Conservation (phyloP, 2,113 vertebrate genomes). For the Epinephelus moara region DNA sequence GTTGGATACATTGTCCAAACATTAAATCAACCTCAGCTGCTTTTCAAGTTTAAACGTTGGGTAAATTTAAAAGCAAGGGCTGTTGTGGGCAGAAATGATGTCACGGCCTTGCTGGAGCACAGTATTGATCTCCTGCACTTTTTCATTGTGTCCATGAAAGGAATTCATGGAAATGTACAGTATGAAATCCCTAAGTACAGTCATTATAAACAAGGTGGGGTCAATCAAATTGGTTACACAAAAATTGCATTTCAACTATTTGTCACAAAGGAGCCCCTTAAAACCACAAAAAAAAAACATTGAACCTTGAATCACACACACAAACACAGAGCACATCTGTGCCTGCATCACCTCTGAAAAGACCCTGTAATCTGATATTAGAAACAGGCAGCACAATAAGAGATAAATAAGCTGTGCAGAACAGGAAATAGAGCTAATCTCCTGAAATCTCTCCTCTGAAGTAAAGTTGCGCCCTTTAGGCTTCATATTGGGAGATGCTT, state of each 20-base stretch:
- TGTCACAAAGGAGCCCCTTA: neutral
- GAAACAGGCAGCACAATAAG: slow-evolving; percentile 28
- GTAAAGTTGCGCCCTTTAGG: slow-evolving; percentile 34
- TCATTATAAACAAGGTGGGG: neutral
- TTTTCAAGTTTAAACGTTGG: neutral
- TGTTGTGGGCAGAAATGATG: neutral
- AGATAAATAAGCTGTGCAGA: slow-evolving; percentile 48
- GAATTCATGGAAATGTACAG: neutral
- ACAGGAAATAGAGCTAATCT: slow-evolving; percentile 52
- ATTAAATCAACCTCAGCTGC: neutral
- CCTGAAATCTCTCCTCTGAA: slow-evolving; percentile 35
- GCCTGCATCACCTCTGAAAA: slow-evolving; percentile 9
- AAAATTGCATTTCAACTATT: slow-evolving; percentile 9
- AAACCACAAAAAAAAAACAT: slow-evolving; percentile 4
- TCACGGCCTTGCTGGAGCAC: neutral
- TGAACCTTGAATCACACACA: slow-evolving; percentile 21
- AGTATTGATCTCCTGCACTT: neutral
- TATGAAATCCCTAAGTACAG: neutral
- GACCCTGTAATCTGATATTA: slow-evolving; percentile 50
- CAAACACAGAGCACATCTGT: neutral
- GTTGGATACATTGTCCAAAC: neutral
- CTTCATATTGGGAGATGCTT: slow-evolving; percentile 38
- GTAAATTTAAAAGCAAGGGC: too few relatives aligned
- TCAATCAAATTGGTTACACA: slow-evolving; percentile 11
- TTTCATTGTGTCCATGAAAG: neutral